Evolutionary conservation across 2,797 vertebrate genomes (phyloP), one percentile per base, ranked within the genome.

Genomic region (Leucoraja ocellata): DNA sequence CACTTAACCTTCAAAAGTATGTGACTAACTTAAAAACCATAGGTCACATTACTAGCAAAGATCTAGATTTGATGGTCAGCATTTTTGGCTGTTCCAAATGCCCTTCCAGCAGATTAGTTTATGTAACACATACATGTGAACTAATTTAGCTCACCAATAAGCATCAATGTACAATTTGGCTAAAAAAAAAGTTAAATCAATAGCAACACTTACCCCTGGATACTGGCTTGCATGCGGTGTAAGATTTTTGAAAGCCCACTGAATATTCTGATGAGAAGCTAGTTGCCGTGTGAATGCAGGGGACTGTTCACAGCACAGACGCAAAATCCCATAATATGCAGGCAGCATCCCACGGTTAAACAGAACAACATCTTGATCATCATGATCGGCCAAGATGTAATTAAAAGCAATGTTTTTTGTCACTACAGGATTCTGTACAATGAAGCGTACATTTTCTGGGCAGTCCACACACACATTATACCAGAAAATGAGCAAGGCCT

Each of bases 391-490:
- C 93, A 99, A 97, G 96, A 99, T 99, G 97, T 99, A 99, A 97
- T 99, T 99, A 96, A 99, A 99, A 96, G 99, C 99, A 95, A 99
- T 99, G 97, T 99, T 99, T 96, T 99, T 99, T 74, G 99, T 99
- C 95, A 99, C 99, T 95, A 98, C 97, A 0, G 98, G 98, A 96
- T 99, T 99, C 96, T 99, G 99, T 94, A 99, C 98, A 95, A 99
- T 98, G 95, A 99, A 98, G 93, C 99, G 97, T n/a, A 99, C 98
- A 93, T 99, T 99, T 97, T 99, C 99, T 0, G 98, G 97, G 94
- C 99, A 99, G 94, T 99, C 98, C 93, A 98, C 98, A 32, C 99
- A 99, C 94, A 99, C 98, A 46, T 99, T 99, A 95, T 99, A 99
- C 99, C 99, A 99, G 96, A 99, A 99, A 83, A 98, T 99, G 93